Base-by-base conservation (phyloP, 2,113 vertebrate genomes). In the Seriola aureovittata region DNA sequence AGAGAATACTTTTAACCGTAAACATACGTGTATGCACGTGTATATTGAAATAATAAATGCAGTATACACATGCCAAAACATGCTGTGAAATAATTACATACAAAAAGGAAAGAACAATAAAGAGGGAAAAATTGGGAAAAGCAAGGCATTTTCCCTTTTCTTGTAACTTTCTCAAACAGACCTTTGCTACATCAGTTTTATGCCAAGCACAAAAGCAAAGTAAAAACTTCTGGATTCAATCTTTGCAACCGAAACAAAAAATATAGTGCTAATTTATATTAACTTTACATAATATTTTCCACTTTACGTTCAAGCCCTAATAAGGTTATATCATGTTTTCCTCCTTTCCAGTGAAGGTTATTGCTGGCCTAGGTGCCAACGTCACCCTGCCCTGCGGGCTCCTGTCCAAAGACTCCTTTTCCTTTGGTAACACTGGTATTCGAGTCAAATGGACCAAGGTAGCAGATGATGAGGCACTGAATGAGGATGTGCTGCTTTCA, bases 381-480 rank as follows among this genome's bases (percentile, higher is more conserved):
- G 92, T 96, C 57, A 98, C 97, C 72, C 92, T 99, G 90, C 97
- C 97, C 0, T 99, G 98, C 91, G 95, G 80, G 62, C 95, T 97
- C 86, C 78, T 86, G 29, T 90, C 91, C 23, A 87, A 92, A 29
- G 90, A 88, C 46, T 7, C 67, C 4, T 8, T 86, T 1, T 72
- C 89, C 75, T 95, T 95, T 87, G 95, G 89, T 71, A 79, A 58
- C 62, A 50, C 84, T 4, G 97, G 94, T 78, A 94, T 96, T 67
- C 96, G 97, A 23, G 92, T 98, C 80, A 97, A 97, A 93, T 99
- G 98, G 98, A 97, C 95, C 95, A 99, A 98, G 91, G 87, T 97
- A 71, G 96, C 94, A 38, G 94, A 95, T 16, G 95, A 97, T 92
- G 95, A 96, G 88, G 91, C 96, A 80, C 92, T 95, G 82, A 96